These are phyloP conservation scores for Rhinatrema bivittatum DNA, from an alignment of 2,797 vertebrate genomes.

Conservation along the genomic window DNA sequence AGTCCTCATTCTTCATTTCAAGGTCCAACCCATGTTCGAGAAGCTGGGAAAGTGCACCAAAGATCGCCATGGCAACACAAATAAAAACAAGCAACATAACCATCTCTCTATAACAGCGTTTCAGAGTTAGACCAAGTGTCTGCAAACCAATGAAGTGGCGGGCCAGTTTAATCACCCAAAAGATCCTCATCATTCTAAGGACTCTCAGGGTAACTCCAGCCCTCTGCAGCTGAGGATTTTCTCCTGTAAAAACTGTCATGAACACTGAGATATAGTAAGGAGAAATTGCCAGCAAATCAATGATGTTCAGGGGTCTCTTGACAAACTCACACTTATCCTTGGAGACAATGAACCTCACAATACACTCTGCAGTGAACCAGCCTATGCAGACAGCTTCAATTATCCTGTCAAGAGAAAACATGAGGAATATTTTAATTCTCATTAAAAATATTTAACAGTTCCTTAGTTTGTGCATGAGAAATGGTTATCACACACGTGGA, in stretches of 20 bases:
- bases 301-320: slow-evolving; percentile 91
- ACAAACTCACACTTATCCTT: slow-evolving; percentile 95
- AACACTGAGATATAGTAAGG: slow-evolving; percentile 91
- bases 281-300: slow-evolving; percentile 92
- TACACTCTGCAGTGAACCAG: slow-evolving; percentile 97
- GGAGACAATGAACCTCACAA: slow-evolving; percentile 91
- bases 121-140: slow-evolving; percentile 92
- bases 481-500: too few relatives aligned
- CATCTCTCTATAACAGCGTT: slow-evolving; percentile 94
- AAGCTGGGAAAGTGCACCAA: slow-evolving; percentile 93
- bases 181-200: slow-evolving; percentile 96
- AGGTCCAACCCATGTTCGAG: slow-evolving; percentile 92
- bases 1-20: slow-evolving; percentile 83
- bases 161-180: slow-evolving; percentile 98
- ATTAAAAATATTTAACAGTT: slow-evolving; percentile 15
- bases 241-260: slow-evolving; percentile 83
- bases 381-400: slow-evolving; percentile 97
- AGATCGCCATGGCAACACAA: slow-evolving; percentile 97
- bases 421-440: slow-evolving; percentile 44
- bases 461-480: slow-evolving; percentile 20
- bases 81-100: slow-evolving; percentile 97
- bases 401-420: slow-evolving; percentile 73
- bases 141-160: slow-evolving; percentile 97
- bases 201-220: slow-evolving; percentile 89
- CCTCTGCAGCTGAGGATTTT: slow-evolving; percentile 88